phyloP scores from a whole-genome alignment of 2,797 vertebrate species.

The Artibeus lituratus region DNA sequence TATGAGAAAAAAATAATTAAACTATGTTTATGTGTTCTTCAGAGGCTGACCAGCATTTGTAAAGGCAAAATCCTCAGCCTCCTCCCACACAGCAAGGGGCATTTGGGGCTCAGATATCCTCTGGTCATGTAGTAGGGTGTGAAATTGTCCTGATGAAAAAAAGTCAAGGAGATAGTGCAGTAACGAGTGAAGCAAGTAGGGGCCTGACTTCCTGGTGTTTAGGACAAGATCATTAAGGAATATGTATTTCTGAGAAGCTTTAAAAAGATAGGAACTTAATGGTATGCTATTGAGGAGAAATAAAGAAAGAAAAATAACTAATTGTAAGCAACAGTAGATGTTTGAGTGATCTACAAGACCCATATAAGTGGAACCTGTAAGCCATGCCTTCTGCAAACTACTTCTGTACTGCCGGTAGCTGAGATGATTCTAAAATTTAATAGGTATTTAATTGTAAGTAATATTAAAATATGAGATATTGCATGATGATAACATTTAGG shows the following conservation, averaged over 20 bases:
- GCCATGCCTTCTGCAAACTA: background rate
- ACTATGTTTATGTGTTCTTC: background rate
- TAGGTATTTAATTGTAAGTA: background rate
- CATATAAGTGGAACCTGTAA: background rate
- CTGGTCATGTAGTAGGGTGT: accelerated
- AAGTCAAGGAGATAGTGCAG: background rate
- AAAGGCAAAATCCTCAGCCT: background rate
- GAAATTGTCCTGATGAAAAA: background rate
- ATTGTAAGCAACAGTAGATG: background rate
- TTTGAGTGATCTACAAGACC: background rate
- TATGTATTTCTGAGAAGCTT: background rate
- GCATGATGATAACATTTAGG: background rate
- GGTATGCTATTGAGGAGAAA: background rate
- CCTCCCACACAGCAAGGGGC: background rate
- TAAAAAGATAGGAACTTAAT: background rate
- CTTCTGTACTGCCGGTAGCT: background rate
- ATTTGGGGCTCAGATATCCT: background rate
- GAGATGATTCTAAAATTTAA: background rate
- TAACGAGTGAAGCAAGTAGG: accelerated
- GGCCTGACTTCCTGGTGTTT: background rate
- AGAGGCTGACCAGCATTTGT: background rate
- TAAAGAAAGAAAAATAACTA: background rate
- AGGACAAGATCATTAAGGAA: background rate
- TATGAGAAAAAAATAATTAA: background rate
- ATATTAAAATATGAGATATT: background rate